Evolutionary conservation across 1,140 invertebrate species (phyloP).

Genomic region (Caerostris extrusa): DNA sequence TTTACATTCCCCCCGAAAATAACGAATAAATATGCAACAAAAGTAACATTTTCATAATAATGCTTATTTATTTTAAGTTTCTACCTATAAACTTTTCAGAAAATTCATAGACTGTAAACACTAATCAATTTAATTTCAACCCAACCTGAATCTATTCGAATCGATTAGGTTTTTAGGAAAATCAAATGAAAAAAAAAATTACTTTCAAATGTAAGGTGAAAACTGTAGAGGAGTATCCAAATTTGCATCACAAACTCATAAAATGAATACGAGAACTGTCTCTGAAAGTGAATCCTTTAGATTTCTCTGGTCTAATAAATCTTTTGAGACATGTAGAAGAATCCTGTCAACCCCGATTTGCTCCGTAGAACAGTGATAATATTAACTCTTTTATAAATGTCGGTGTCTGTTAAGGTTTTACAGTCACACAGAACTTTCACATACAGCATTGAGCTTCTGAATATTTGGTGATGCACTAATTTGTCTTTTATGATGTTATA

Average conservation of each 20-base stretch:
- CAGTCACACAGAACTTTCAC: slow-evolving; percentile 26
- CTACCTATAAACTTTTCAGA: too few species aligned
- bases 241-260: not conserved
- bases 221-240: not conserved
- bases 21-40: too few species aligned
- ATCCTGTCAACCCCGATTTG: slow-evolving; percentile 43
- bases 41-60: too few species aligned
- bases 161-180: not conserved
- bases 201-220: not conserved
- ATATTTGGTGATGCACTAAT: not conserved
- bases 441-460: not conserved
- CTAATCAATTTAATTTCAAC: not conserved
- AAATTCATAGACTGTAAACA: too few species aligned
- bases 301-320: slow-evolving; percentile 42
- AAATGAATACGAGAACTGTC: not conserved
- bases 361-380: not conserved
- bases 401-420: slow-evolving; percentile 10
- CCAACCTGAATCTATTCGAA: not conserved
- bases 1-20: too few species aligned
- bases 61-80: too few species aligned
- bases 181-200: not conserved
- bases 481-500: too few species aligned
- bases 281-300: slow-evolving; percentile 43
- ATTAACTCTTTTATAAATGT: slow-evolving; percentile 10
- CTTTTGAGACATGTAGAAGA: slow-evolving; percentile 34